Evolutionary conservation across 1,140 invertebrate species (phyloP).

Genomic region (Saccostrea cuccullata): DNA sequence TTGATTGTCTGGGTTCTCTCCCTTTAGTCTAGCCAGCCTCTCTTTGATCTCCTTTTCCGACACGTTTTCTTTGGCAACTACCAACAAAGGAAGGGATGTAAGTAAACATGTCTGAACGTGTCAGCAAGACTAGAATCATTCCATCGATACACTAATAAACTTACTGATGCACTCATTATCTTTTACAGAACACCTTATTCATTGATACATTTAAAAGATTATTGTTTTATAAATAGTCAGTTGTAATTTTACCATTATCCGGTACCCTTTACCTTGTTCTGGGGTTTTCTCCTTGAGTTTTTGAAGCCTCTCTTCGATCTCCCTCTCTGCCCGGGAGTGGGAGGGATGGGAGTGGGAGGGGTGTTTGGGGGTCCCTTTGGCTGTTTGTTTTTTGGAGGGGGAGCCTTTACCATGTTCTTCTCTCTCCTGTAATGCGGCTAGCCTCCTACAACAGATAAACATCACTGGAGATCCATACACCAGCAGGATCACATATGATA

Average conservation of each 20-base stretch:
- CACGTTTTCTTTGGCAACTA: slow-evolving; percentile 43
- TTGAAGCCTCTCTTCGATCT: slow-evolving; percentile 69
- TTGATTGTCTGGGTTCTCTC: slow-evolving; percentile 12
- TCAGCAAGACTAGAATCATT: too few species aligned
- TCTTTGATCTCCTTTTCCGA: slow-evolving; percentile 58
- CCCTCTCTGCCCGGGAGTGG: slow-evolving; percentile 66
- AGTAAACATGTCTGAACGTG: too few species aligned
- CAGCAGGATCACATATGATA: not conserved
- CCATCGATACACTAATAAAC: too few species aligned
- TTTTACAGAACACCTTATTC: too few species aligned
- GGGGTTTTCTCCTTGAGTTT: slow-evolving; percentile 67
- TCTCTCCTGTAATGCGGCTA: slow-evolving; percentile 64
- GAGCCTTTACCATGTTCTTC: slow-evolving; percentile 43
- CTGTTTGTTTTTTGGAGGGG: slow-evolving; percentile 15
- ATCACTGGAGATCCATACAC: too few species aligned
- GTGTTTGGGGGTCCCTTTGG: slow-evolving; percentile 19
- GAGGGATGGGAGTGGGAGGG: slow-evolving; percentile 23
- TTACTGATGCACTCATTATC: too few species aligned
- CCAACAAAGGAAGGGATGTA: not conserved
- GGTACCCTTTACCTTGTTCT: not conserved
- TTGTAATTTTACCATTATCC: too few species aligned
- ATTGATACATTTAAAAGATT: too few species aligned
- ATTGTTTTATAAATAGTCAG: too few species aligned
- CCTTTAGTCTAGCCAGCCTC: slow-evolving; percentile 56
- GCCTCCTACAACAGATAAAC: slow-evolving; percentile 53